Evolutionary conservation across 2,113 vertebrate species (phyloP).

Genomic region (Plotosus lineatus): DNA sequence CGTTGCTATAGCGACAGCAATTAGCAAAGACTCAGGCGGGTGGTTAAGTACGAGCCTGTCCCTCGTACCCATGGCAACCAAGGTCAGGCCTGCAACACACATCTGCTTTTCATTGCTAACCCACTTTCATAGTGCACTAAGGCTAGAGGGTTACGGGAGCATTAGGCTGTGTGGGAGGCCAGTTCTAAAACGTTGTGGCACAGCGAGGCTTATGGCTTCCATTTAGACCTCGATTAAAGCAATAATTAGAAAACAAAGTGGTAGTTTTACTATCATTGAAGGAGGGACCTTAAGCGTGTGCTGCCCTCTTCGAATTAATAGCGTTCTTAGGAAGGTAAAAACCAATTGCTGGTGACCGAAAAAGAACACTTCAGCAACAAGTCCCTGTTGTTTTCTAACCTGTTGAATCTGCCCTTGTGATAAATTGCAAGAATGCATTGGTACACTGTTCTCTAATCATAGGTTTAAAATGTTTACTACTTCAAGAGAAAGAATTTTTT

Average conservation of each 20-base stretch:
- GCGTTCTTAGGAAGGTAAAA: not conserved
- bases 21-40: conserved; percentile 69
- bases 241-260: conserved; percentile 26
- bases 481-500: not conserved
- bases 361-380: not conserved
- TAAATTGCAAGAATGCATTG: not conserved
- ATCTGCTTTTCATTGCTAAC: conserved; percentile 55
- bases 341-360: not conserved
- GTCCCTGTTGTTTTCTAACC: not conserved
- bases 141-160: conserved; percentile 33
- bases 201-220: not conserved
- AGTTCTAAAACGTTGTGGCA: conserved; percentile 17
- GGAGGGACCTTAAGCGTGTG: not conserved
- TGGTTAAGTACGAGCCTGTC: conserved; percentile 63
- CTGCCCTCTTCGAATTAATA: conserved; percentile 19
- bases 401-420: not conserved
- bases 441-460: too few relatives aligned
- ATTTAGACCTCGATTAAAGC: conserved; percentile 26
- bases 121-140: conserved; percentile 29
- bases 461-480: not conserved
- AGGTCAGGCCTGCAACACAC: conserved; percentile 68
- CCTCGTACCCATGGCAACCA: conserved; percentile 65
- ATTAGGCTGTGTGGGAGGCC: conserved; percentile 29
- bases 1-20: conserved; percentile 67
- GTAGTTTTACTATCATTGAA: not conserved